Evolutionary conservation across 2,888 invertebrate species (phyloP).

Genomic region (Drosophila nr. perissopoda): DNA sequence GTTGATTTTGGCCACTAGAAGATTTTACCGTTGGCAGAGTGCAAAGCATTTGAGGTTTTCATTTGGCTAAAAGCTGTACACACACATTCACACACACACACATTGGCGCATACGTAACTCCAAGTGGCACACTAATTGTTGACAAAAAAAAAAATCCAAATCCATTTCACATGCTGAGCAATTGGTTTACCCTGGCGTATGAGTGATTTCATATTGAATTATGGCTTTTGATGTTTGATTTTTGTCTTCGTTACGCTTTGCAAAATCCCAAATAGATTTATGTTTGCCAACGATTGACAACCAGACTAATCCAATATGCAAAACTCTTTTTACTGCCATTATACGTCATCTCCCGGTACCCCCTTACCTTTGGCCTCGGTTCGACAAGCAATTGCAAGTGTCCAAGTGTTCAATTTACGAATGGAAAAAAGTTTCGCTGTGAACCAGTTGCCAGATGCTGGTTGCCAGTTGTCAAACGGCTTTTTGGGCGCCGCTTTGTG

Average conservation of each 20-base stretch:
- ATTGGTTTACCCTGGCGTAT: conserved; percentile 77
- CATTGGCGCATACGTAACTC: conserved; percentile 55
- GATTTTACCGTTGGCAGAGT: conserved; percentile 45
- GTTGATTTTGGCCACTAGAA: conserved; percentile 71
- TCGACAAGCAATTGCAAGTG: conserved; percentile 44
- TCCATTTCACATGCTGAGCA: conserved; percentile 53
- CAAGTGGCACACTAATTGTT: conserved; percentile 73
- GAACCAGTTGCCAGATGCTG: conserved; percentile 21
- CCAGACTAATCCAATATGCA: conserved; percentile 59
- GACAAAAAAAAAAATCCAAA: conserved; percentile 40
- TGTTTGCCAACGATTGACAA: conserved; percentile 52
- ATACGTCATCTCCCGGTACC: background rate
- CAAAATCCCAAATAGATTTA: conserved; percentile 69
- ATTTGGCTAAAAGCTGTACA: conserved; percentile 68
- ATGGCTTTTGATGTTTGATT: conserved; percentile 62
- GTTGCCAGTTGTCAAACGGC: conserved; percentile 14
- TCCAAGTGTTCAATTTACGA: conserved; percentile 24
- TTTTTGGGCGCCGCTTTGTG: conserved; percentile 7
- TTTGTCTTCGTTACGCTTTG: conserved; percentile 34
- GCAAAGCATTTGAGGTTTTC: conserved; percentile 73
- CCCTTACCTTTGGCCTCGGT: background rate
- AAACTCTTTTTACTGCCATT: conserved; percentile 36
- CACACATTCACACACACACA: conserved; percentile 17
- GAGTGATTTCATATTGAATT: conserved; percentile 79
- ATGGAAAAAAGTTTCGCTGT: conserved; percentile 12